phyloP scores from a whole-genome alignment of 64 coral and sea anemone genomes.

The Acropora yongei region DNA sequence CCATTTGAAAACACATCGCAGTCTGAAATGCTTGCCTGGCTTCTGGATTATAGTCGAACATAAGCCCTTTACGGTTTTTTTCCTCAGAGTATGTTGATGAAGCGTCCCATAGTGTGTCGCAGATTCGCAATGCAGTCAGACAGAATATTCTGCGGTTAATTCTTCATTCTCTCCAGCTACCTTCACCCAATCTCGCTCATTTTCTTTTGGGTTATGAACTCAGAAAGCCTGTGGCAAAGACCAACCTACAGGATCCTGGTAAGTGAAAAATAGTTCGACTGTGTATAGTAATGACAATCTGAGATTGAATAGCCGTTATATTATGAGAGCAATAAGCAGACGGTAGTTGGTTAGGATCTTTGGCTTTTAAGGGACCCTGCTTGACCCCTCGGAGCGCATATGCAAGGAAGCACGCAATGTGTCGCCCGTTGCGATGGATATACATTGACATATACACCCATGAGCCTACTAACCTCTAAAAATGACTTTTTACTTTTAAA shows the following conservation, averaged over 20 bases:
- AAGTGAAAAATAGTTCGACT: background rate
- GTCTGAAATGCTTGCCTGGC: too few species aligned
- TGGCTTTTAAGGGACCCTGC: too few species aligned
- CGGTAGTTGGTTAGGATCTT: too few species aligned
- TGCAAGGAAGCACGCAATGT: too few species aligned
- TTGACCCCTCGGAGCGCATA: too few species aligned
- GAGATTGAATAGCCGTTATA: too few species aligned
- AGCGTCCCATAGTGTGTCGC: slow-evolving; percentile 62
- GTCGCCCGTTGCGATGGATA: too few species aligned
- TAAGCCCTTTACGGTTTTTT: background rate
- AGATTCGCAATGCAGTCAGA: slow-evolving; percentile 86
- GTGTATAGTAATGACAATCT: too few species aligned
- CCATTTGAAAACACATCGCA: too few species aligned
- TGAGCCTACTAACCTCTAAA: background rate
- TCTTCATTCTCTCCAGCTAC: slow-evolving; percentile 83
- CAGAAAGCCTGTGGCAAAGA: slow-evolving; percentile 82
- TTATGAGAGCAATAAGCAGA: too few species aligned
- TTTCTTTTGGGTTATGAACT: slow-evolving; percentile 90
- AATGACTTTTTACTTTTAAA: background rate
- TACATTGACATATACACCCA: background rate
- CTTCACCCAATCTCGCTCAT: slow-evolving; percentile 84
- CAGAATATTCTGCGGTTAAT: slow-evolving; percentile 92
- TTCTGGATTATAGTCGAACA: too few species aligned
- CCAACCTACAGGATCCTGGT: slow-evolving; percentile 95
- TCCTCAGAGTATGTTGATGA: slow-evolving; percentile 81